Conservation (phyloP, 1,140 invertebrate species). For the Temnothorax longispinosus region DNA sequence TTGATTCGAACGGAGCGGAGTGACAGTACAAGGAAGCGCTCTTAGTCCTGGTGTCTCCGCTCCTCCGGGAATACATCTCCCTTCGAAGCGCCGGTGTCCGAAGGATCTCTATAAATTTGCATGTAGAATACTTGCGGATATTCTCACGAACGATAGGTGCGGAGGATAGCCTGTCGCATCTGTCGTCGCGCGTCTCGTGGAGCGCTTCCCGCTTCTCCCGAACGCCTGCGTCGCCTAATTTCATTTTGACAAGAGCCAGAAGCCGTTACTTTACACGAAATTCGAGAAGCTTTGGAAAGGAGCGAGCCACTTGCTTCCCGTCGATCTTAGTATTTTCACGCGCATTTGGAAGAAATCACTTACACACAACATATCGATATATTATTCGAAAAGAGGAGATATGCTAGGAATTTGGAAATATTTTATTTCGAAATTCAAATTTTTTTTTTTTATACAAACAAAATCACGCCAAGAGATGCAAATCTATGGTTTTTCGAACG, state of each 20-base stretch:
- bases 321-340: conserved; percentile 20
- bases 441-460: neutral
- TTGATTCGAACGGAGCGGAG: conserved; percentile 85
- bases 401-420: neutral
- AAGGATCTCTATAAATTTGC: conserved; percentile 87
- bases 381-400: neutral
- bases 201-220: conserved; percentile 2
- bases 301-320: neutral
- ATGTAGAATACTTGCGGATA: conserved; percentile 85
- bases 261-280: conserved; percentile 59
- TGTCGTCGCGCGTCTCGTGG: conserved; percentile 68
- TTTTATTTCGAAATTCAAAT: neutral
- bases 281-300: conserved; percentile 42
- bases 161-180: conserved; percentile 64
- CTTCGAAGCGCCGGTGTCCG: conserved; percentile 81
- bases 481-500: neutral
- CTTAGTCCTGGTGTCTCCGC: conserved; percentile 84
- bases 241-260: conserved; percentile 70
- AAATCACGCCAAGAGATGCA: neutral
- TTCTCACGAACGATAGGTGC: conserved; percentile 75
- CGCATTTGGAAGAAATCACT: neutral
- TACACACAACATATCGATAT: neutral
- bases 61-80: conserved; percentile 82
- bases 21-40: conserved; percentile 86
- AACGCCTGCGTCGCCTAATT: conserved; percentile 67